Evolutionary conservation across 1,140 invertebrate species (phyloP), one percentile per base, ranked within the genome.

Genomic region (Branchinecta lynchi): DNA sequence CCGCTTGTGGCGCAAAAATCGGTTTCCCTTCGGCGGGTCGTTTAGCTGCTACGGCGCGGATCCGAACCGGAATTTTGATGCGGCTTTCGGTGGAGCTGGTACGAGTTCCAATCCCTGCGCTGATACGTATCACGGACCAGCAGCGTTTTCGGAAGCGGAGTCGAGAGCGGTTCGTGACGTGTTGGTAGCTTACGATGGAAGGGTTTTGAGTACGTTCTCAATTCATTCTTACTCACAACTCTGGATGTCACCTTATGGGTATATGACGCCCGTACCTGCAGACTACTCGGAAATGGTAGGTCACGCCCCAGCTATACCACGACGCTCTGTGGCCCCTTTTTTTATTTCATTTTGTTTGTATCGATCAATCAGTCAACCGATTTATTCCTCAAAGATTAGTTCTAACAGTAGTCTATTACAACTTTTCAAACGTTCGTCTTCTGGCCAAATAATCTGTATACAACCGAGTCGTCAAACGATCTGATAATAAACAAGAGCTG

Each of bases 131-230:
- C 85, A 88, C n/a, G 95, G 96, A 17, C 82, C 84, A 0, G 78
- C 80, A 8, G 84, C 93, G 0, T 96, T 96, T 77, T 96, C 92
- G 0, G 95, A 98, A 80, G 88, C 90, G 0, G 95, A 98, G 79
- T 91, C 90, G 3, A 81, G 46, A 21, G 75, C 76, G 0, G 82
- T 89, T 60, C 80, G 84, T 8, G 85, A 86, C 75, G 84, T 84
- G 73, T 80, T 84, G 12, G 73, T 84, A 72, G 74, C 81, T 1
- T 80, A 84, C 21, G 69, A 70, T 66, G 44, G 71, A 32, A 65
- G 71, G 8, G n/a, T 75, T 7, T 72, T 71, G 20, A 71, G 86
- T 8, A 93, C 90, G 72, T 75, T 93, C 32, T 89, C 89, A 2
- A 85, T 94, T 73, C 92, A 96, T 77, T 90, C 90, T 66, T 94